A percentile compares a stretch with the other conserved stretches of the same genome.
phyloP scores from a whole-genome alignment of 2,888 invertebrate species.

The Uloborus plumipes region DNA sequence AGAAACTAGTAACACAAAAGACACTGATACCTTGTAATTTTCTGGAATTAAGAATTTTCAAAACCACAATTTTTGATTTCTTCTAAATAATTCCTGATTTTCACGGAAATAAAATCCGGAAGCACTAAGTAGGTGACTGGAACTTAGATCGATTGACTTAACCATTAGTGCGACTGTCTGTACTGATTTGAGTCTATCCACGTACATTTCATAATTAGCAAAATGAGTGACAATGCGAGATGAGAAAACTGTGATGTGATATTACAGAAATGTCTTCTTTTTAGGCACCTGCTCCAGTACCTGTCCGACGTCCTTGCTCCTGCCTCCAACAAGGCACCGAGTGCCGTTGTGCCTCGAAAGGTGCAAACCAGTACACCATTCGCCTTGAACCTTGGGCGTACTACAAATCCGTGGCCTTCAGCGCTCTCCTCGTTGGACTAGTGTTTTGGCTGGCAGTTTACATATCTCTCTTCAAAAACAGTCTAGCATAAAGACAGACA shows the following conservation, averaged over 20 bases:
- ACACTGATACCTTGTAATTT: no score
- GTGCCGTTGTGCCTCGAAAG: conserved; percentile 55
- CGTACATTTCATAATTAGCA: no score
- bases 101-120: no score
- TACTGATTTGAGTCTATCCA: no score
- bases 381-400: conserved; percentile 59
- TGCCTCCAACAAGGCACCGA: conserved; percentile 59
- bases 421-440: conserved; percentile 34
- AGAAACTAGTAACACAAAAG: no score
- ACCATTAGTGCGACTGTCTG: no score
- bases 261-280: conserved; percentile 5
- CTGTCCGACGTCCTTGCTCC: conserved; percentile 51
- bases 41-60: no score
- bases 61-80: no score
- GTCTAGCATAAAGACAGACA: background rate
- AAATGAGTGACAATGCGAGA: no score
- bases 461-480: conserved; percentile 37
- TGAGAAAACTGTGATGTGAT: no score
- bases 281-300: conserved; percentile 26
- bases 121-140: conserved; percentile 38
- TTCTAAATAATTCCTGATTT: no score
- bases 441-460: conserved; percentile 52
- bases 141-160: background rate
- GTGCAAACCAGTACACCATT: conserved; percentile 43
- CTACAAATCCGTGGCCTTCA: conserved; percentile 53